These are phyloP conservation scores for Zapornia atra DNA, from an alignment of 2,113 vertebrate species.

Conservation along the genomic window DNA sequence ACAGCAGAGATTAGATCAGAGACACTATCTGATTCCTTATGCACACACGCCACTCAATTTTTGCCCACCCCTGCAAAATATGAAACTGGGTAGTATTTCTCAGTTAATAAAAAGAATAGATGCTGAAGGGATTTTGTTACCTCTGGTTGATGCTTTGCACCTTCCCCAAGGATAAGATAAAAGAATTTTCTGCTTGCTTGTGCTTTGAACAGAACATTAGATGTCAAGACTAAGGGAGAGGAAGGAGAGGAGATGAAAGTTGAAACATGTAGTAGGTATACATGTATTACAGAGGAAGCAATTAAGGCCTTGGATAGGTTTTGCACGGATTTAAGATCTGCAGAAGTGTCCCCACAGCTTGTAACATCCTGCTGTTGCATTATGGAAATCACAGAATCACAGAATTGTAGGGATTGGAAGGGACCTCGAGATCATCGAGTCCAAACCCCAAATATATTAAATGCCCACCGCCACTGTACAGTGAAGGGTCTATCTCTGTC, in stretches of 20 bases:
- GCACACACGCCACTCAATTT: background rate
- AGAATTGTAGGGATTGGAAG: too few relatives aligned
- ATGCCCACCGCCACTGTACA: background rate
- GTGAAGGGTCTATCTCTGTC: background rate
- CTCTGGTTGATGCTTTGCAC: background rate
- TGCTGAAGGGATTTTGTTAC: background rate
- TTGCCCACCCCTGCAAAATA: background rate
- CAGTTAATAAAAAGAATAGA: background rate
- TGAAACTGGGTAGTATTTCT: background rate
- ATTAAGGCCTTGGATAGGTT: conserved; percentile 13
- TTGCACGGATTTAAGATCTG: background rate
- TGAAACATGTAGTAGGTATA: conserved; percentile 15
- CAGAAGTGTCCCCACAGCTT: background rate
- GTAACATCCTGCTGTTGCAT: background rate
- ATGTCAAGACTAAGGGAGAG: background rate
- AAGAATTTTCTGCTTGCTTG: conserved; percentile 36
- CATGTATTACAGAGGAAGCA: conserved; percentile 27
- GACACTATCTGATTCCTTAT: background rate
- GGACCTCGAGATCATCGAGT: too few relatives aligned
- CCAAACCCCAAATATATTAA: too few relatives aligned
- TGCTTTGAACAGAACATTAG: conserved; percentile 32
- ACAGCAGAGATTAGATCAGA: background rate
- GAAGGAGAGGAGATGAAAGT: conserved; percentile 34
- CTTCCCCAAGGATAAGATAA: conserved; percentile 39
- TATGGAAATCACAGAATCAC: background rate